These are phyloP conservation scores for Arvicola amphibius DNA, from an alignment of 2,797 vertebrate species.

Conservation along the genomic window DNA sequence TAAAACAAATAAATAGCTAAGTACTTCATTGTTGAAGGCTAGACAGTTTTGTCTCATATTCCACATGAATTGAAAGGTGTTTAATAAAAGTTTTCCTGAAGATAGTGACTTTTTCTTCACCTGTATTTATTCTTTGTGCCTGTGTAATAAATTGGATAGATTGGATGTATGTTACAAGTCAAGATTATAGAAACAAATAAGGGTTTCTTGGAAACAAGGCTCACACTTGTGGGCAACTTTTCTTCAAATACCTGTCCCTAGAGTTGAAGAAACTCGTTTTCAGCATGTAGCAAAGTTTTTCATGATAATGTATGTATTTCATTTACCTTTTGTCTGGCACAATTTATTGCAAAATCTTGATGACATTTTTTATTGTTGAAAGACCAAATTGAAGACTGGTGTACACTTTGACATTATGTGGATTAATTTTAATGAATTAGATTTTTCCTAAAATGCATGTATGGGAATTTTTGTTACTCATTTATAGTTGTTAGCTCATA, in stretches of 20 bases:
- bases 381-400: not conserved
- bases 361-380: not conserved
- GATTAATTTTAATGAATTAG: not conserved
- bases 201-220: not conserved
- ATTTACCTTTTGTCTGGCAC: constrained; percentile 9
- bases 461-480: not conserved
- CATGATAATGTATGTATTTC: not conserved
- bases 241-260: not conserved
- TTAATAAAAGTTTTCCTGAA: not conserved
- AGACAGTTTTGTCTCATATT: not conserved
- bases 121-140: not conserved
- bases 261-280: not conserved
- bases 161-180: not conserved
- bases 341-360: not conserved
- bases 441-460: not conserved
- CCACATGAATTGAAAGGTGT: not conserved
- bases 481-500: not conserved
- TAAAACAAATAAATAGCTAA: not conserved
- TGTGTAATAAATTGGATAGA: not conserved
- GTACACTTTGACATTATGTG: not conserved
- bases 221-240: not conserved
- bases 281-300: constrained; percentile 14
- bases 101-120: not conserved
- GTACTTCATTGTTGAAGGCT: not conserved
- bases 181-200: not conserved